phyloP scores from a whole-genome alignment of 2,888 invertebrate genomes.

The Sepiola atlantica region DNA sequence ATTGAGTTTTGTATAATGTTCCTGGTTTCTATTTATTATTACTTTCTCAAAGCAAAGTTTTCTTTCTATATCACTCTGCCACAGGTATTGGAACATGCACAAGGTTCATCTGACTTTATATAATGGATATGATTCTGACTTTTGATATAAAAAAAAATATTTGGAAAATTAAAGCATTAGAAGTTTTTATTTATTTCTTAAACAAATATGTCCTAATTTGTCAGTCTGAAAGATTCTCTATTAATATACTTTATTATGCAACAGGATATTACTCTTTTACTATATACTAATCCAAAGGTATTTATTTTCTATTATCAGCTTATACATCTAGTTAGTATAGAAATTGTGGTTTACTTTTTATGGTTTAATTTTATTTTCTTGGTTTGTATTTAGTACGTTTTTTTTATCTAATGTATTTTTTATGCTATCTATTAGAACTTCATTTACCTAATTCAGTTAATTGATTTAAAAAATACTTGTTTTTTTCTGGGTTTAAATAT shows the following conservation, averaged over 20 bases:
- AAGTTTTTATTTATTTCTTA: background rate
- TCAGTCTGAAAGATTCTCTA: background rate
- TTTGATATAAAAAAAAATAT: slow-evolving; percentile 11
- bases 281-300: background rate
- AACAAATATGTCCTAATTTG: background rate
- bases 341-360: background rate
- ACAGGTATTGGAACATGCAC: background rate
- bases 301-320: background rate
- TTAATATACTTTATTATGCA: background rate
- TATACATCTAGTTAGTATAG: background rate
- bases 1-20: background rate
- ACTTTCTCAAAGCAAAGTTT: background rate
- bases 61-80: background rate
- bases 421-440: background rate
- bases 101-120: background rate
- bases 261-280: background rate
- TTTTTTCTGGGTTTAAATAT: background rate
- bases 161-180: slow-evolving; percentile 4
- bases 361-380: background rate
- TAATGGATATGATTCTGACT: background rate
- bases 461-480: background rate
- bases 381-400: background rate
- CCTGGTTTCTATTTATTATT: background rate
- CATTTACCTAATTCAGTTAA: background rate
- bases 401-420: background rate